Evolutionary conservation across 2,797 vertebrate genomes (phyloP), one percentile per base, ranked within the genome.

Genomic region (Sciaenops ocellatus): DNA sequence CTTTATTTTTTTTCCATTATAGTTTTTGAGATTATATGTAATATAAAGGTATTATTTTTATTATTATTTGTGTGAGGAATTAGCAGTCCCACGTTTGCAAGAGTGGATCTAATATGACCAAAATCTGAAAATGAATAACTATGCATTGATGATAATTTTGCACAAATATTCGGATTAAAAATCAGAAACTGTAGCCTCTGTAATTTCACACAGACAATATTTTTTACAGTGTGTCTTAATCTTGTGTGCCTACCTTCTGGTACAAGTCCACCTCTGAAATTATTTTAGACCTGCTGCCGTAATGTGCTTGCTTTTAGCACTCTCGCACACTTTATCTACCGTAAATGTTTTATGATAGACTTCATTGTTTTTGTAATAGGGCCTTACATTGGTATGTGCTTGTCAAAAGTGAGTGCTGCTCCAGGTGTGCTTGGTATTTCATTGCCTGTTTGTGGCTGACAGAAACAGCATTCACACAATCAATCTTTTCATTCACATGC

Each of bases 401-500:
- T 85, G 91, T 92, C 92, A 92, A 74, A 89, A 87, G 85, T 86
- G 86, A 90, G 82, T 57, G 89, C 87, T 76, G 89, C 85, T 93
- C 83, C 87, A 92, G 91, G 90, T 94, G 90, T 79, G 89, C 91
- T 89, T 88, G 84, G 81, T 87, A 90, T 94, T 94, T 93, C 90
- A 92, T 88, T 86, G 91, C 87, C 90, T 89, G 92, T 93, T 93
- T 91, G 90, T 91, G 85, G 92, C 91, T 94, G 93, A 94, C 93
- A 92, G 86, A 92, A 94, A 89, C 81, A 0, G 76, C 85, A 73
- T 87, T 93, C 89, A 74, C 90, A 90, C 92, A 93, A 94, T 95
- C 92, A 92, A 90, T 95, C 93, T 93, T 90, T 92, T 82, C 87
- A 91, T 90, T 91, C 92, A 89, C 92, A 90, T 89, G 88, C 88